Percentiles rank a stretch among this genome's conserved stretches.
These are phyloP conservation scores for Pediacus dermestoides DNA, from an alignment of 2,888 invertebrate genomes.

Conservation along the genomic window DNA sequence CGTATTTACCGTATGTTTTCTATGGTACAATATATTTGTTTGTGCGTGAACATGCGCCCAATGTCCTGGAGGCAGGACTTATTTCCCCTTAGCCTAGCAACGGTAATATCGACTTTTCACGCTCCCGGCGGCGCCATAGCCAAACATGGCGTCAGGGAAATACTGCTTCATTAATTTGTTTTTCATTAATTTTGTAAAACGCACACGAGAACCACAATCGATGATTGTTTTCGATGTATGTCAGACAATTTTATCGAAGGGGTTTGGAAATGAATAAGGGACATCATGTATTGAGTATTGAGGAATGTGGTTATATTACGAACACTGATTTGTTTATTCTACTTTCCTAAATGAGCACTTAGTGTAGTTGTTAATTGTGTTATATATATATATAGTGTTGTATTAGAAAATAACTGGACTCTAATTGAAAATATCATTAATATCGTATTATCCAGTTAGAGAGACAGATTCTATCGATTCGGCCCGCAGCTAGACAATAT, in stretches of 20 bases:
- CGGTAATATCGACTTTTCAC: constrained; percentile 42
- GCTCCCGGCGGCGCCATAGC: constrained; percentile 32
- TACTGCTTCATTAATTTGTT: no score
- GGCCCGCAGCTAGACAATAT: constrained; percentile 10
- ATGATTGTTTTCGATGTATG: no score
- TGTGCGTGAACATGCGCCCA: constrained; percentile 38
- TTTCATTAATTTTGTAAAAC: no score
- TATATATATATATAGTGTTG: no score
- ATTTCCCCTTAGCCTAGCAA: constrained; percentile 38
- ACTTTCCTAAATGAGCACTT: no score
- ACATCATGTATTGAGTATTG: no score
- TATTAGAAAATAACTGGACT: constrained; percentile 17
- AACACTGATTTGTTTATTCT: no score
- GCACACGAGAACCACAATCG: no score
- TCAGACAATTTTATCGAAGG: no score
- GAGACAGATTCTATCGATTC: constrained; percentile 9
- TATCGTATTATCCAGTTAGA: constrained; percentile 14
- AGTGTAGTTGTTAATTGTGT: no score
- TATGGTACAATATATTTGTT: not conserved
- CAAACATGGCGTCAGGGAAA: constrained; percentile 37
- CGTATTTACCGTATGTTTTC: constrained; percentile 7
- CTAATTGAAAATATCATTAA: constrained; percentile 28
- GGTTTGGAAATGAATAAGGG: no score
- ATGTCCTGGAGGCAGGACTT: constrained; percentile 34
- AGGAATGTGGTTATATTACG: no score